Evolutionary conservation across 2,888 invertebrate genomes (phyloP), one percentile per base, ranked within the genome.

Genomic region (Allygus modestus): DNA sequence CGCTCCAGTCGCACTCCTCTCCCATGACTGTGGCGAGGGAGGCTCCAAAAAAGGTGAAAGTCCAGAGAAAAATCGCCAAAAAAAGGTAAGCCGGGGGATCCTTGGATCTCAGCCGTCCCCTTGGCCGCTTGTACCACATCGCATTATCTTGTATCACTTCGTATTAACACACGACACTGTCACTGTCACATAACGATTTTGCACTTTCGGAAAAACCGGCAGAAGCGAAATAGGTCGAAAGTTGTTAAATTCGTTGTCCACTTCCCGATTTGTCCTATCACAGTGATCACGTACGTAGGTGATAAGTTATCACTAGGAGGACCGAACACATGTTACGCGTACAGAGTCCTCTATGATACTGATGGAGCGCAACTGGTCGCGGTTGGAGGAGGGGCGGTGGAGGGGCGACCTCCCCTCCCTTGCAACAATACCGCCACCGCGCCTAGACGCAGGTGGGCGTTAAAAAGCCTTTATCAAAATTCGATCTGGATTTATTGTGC

Each of bases 1-100:
- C 94, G 88, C 92, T 93, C 94, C 94, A 94, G 91, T 94, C 94
- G 90, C 94, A 94, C 89, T 93, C 93, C 89, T 94, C 94, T 88
- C 94, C 94, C 90, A 94, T 92, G 89, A 92, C 91, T 86, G 92
- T 93, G 90, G 92, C 91, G 90, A 90, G 91, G 15, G 84, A 51
- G 12, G 73, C 58, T 51, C 75, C 75, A 31, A 84, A 95, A 91
- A 87, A 82, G 28, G 69, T 82, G 11, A 82, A 61, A 1, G 82
- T 82, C 82, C 82, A 82, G n/a, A 71, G 20, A 7, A 69, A 69
- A 71, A 41, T 23, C 0, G 71, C 23, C 71, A 71, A 20, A 41
- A 71, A n/a, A 0, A 41, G 20, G 12, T 46, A 69, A 15, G 65
- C 46, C 12, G 82, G 65, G 65, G 82, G 82, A 26, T 28, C 54